Evolutionary conservation across 2,888 invertebrate species (phyloP).

Genomic region (Limnephilus lunatus): DNA sequence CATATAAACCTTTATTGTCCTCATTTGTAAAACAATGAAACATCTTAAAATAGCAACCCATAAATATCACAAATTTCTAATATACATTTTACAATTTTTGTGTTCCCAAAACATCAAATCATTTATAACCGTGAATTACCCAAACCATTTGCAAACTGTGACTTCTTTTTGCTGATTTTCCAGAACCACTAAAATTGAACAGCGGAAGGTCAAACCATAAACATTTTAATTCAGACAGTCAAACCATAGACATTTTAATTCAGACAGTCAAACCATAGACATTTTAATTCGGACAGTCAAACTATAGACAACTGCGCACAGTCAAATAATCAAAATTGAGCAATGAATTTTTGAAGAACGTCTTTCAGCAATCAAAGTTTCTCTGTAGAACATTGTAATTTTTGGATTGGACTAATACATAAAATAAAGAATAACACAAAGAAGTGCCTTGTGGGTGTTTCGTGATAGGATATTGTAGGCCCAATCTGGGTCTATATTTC

Average conservation of each 20-base stretch:
- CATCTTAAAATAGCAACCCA: slow-evolving; percentile 46
- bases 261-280: not conserved
- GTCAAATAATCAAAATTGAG: not conserved
- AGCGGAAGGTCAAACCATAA: not conserved
- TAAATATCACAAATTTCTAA: slow-evolving; percentile 31
- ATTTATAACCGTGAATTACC: not conserved
- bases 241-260: not conserved
- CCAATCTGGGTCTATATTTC: too few species aligned
- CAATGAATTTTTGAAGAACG: not conserved
- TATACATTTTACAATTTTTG: not conserved
- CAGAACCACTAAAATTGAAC: not conserved
- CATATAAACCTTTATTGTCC: slow-evolving; percentile 43
- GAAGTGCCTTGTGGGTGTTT: too few species aligned
- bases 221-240: not conserved
- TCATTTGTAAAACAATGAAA: slow-evolving; percentile 41
- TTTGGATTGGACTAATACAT: not conserved
- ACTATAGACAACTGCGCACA: not conserved
- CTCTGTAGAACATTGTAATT: not conserved
- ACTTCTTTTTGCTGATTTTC: not conserved
- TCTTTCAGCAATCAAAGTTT: not conserved
- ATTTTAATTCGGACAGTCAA: not conserved
- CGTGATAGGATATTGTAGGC: too few species aligned
- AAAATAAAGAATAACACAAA: too few species aligned
- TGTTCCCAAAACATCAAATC: not conserved
- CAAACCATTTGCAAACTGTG: not conserved